These are phyloP conservation scores for Ophioninae sp. DNA, from an alignment of 2,888 invertebrate species.

Conservation along the genomic window DNA sequence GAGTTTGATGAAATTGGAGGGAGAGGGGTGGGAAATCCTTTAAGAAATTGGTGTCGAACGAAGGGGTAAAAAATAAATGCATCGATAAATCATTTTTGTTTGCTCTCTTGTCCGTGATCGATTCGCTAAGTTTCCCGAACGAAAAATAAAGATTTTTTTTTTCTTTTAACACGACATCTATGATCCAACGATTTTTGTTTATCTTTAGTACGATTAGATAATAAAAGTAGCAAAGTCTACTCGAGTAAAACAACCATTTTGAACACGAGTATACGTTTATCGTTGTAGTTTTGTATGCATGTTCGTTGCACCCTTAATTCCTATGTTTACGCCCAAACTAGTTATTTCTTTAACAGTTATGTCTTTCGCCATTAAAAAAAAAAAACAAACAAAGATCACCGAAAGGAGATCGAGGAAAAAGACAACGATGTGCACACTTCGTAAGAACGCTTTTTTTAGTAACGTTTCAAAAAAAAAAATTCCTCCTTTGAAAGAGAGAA, in stretches of 20 bases:
- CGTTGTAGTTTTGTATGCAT: neutral
- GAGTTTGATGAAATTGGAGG: neutral
- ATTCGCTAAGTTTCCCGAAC: neutral
- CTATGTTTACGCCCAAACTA: neutral
- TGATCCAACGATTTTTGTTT: neutral
- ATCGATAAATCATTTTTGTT: neutral
- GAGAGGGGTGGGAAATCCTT: neutral
- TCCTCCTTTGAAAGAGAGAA: neutral
- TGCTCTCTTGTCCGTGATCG: conserved; percentile 16
- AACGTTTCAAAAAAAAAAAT: neutral
- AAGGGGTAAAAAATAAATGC: neutral
- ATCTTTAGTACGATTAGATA: neutral
- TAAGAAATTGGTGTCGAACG: neutral
- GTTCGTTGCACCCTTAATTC: neutral
- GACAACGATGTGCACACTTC: neutral
- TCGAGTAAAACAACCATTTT: neutral
- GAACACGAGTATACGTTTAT: neutral
- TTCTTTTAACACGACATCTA: neutral
- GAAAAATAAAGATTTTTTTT: neutral
- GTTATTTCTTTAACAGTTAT: neutral
- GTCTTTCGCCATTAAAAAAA: neutral
- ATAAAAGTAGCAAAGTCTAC: neutral
- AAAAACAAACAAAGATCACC: neutral
- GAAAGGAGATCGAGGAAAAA: neutral
- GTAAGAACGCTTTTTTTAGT: neutral